Conservation (phyloP, 2,888 invertebrate species). For the Xanthia togata region DNA sequence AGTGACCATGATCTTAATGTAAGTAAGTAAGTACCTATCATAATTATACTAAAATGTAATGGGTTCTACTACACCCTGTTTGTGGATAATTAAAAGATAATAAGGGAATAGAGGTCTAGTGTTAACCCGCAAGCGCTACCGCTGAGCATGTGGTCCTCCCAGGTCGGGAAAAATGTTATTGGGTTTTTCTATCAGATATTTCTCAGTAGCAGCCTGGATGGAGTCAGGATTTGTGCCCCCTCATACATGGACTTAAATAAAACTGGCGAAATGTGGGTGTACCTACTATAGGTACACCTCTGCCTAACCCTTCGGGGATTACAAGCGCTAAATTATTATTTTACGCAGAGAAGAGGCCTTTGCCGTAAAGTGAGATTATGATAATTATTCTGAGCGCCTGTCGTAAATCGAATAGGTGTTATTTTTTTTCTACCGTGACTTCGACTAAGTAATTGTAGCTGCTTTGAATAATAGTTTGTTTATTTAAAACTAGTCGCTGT, state of each 20-base stretch:
- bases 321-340: neutral
- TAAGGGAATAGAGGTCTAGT: neutral
- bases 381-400: too few species aligned
- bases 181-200: neutral
- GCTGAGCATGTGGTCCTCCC: neutral
- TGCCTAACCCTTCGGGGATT: neutral
- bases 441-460: neutral
- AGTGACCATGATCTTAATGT: conserved; percentile 5
- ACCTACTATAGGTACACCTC: neutral
- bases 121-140: rapidly evolving
- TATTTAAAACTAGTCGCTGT: neutral
- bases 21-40: too few species aligned
- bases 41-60: neutral
- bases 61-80: neutral
- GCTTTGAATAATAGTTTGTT: neutral
- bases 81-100: neutral
- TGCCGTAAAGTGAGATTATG: neutral
- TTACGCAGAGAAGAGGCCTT: neutral
- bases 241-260: neutral
- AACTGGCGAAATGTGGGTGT: neutral
- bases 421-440: too few species aligned
- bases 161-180: neutral
- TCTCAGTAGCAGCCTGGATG: neutral
- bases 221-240: neutral
- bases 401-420: neutral